Percentiles rank a stretch among this genome's conserved stretches.
These are phyloP conservation scores for Lasioglossum villosulum DNA, from an alignment of 2,888 invertebrate genomes.

Conservation along the genomic window DNA sequence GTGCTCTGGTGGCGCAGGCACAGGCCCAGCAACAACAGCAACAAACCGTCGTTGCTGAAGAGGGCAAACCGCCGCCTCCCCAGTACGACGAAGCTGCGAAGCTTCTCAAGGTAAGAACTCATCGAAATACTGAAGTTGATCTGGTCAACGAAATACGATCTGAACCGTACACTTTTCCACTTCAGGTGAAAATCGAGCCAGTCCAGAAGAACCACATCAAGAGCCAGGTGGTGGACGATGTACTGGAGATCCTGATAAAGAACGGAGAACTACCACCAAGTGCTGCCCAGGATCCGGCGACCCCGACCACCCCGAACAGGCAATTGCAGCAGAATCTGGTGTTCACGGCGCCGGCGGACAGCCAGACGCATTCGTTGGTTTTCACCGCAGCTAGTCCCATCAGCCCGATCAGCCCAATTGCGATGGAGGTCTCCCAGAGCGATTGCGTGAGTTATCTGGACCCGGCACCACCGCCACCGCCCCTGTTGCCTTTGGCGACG, in stretches of 20 bases:
- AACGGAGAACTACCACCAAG: slow-evolving; percentile 96
- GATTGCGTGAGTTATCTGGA: slow-evolving; percentile 79
- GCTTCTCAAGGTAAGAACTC: slow-evolving; percentile 84
- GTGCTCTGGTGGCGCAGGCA: slow-evolving; percentile 82
- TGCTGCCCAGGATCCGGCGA: slow-evolving; percentile 90
- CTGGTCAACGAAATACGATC: not conserved
- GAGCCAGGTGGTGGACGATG: slow-evolving; percentile 95
- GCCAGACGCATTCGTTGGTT: slow-evolving; percentile 79
- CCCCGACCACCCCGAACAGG: slow-evolving; percentile 86
- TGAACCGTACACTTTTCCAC: not conserved
- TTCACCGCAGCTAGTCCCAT: slow-evolving; percentile 80
- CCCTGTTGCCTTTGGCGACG: slow-evolving; percentile 83
- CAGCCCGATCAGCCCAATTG: slow-evolving; percentile 79
- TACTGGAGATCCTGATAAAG: slow-evolving; percentile 96
- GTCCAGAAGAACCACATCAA: slow-evolving; percentile 85
- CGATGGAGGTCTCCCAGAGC: slow-evolving; percentile 81
- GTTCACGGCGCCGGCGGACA: slow-evolving; percentile 81
- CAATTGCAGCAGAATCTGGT: slow-evolving; percentile 82
- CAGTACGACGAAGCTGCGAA: slow-evolving; percentile 90
- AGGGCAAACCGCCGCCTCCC: slow-evolving; percentile 86
- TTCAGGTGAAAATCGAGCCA: slow-evolving; percentile 83
- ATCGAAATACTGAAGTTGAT: not conserved
- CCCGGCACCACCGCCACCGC: slow-evolving; percentile 80
- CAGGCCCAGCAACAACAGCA: slow-evolving; percentile 78
- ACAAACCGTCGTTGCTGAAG: slow-evolving; percentile 78